Base-by-base conservation (phyloP, 2,888 invertebrate genomes). In the Stenurella melanura region DNA sequence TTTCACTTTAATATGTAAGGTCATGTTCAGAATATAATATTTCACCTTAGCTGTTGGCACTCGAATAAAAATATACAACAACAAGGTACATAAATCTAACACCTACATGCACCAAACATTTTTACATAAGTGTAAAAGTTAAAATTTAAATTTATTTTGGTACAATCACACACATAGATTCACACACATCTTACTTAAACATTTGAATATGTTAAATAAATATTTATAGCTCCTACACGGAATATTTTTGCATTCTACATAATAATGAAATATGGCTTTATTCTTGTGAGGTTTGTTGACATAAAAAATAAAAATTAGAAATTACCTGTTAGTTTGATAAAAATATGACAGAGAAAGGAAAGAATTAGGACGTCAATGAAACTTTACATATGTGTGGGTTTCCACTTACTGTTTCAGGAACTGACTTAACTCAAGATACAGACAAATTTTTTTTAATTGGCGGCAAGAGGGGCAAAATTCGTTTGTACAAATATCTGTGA, bases 1-100 rank as follows among this genome's bases (percentile, higher is more conserved):
- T 80, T 80, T 81, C 78, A 78, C 73, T 81, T 73, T 80, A 77
- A 81, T 81, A 80, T 73, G 83, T 83, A 85, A 83, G 85, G 85
- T 85, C 83, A 85, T 85, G 83, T 85, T 83, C 83, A 82, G 84
- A 84, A 85, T 83, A 85, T 83, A 85, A 86, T 86, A 86, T 86
- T 86, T 86, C 85, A 85, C 85, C 81, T 82, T 78, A 82, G 83
- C 85, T 84, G 86, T 86, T 86, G 85, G 85, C 85, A 86, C 83
- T 84, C 82, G 85, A 82, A 85, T 84, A 84, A 83, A 84, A 84
- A 80, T 81, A 80, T 83, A 84, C 80, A 82, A 81, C 83, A 79
- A 84, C 83, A 83, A 78, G 78, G 73, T 75, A 80, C 81, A 84
- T 86, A 86, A 86, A 86, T 86, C 83, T 83, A 80, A 85, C 86